Base-by-base conservation (phyloP, 2,888 invertebrate genomes). In the Tinea semifulvella region DNA sequence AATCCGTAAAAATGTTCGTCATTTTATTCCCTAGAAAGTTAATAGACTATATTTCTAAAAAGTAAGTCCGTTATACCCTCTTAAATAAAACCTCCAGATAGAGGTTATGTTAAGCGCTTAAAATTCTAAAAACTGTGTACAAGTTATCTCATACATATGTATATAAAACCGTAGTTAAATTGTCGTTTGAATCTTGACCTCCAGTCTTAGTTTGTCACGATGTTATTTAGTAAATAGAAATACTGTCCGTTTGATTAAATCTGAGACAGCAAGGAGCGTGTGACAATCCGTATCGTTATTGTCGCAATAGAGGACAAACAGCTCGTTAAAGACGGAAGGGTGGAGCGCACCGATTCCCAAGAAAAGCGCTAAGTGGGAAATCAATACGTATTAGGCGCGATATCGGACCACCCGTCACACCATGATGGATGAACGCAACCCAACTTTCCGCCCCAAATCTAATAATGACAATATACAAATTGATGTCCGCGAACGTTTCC, bases 381-480 rank as follows among this genome's bases (percentile, higher is more conserved):
- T 80, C 80, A 80, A 80, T 80, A 80, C 74, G 72, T 77, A 79
- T 79, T 79, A 79, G 76, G 75, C 73, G 75, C 67, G 76, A 76
- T 77, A 79, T 79, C 79, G 73, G 71, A 65, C 70, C 65, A 66
- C 66, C 68, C 76, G 79, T 79, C 79, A 75, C 67, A 58, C 66
- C 63, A 76, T 80, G 80, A 80, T 80, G 76, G 80, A 80, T 80
- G 80, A 68, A 74, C 70, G 67, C 65, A 61, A 70, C 76, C 68
- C 65, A 75, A 76, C 71, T 75, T 75, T 68, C 72, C 74, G 64
- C 67, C 60, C 65, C 62, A 67, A 62, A 67, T 79, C 68, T 74
- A 72, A 79, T 77, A 77, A 79, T 79, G 80, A 80, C 79, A 79
- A 80, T 80, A 79, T 75, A 80, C 80, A 80, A 80, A 80, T 80